A percentile compares a stretch with the other conserved stretches of the same genome.
These are phyloP conservation scores for Hydropotes inermis DNA, from an alignment of 2,113 vertebrate genomes.

Conservation along the genomic window DNA sequence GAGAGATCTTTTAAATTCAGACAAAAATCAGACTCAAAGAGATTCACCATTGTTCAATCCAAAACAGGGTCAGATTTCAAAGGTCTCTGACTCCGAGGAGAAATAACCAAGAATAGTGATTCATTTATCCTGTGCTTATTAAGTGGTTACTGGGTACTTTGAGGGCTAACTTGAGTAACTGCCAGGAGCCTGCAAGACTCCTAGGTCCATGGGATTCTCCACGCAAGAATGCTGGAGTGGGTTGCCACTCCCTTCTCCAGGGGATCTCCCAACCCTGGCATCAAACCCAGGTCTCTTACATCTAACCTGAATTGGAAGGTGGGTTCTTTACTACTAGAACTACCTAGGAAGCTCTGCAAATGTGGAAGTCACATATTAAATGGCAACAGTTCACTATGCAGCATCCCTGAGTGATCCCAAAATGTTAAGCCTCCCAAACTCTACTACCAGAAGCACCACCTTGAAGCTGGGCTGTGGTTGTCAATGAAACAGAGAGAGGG, in stretches of 20 bases:
- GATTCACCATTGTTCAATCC: background rate
- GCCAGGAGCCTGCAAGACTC: background rate
- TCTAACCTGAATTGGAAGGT: background rate
- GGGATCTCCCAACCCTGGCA: background rate
- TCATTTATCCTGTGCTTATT: background rate
- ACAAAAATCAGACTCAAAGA: slow-evolving; percentile 33
- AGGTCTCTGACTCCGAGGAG: background rate
- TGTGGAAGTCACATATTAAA: background rate
- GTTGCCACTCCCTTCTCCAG: background rate
- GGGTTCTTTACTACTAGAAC: background rate
- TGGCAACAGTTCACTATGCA: fast-evolving
- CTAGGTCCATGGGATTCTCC: background rate
- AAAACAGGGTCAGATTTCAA: slow-evolving; percentile 54
- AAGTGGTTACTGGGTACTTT: background rate
- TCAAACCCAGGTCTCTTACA: background rate
- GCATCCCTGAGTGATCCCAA: background rate
- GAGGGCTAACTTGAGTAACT: background rate
- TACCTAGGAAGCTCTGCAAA: background rate
- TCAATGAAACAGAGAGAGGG: background rate
- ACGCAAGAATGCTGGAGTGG: background rate
- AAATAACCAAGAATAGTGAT: background rate
- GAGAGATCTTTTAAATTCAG: slow-evolving; percentile 58
- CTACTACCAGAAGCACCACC: background rate
- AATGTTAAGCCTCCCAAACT: background rate
- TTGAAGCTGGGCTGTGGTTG: background rate